phyloP scores from a whole-genome alignment of 2,113 vertebrate species.

The Marmota flaviventris region DNA sequence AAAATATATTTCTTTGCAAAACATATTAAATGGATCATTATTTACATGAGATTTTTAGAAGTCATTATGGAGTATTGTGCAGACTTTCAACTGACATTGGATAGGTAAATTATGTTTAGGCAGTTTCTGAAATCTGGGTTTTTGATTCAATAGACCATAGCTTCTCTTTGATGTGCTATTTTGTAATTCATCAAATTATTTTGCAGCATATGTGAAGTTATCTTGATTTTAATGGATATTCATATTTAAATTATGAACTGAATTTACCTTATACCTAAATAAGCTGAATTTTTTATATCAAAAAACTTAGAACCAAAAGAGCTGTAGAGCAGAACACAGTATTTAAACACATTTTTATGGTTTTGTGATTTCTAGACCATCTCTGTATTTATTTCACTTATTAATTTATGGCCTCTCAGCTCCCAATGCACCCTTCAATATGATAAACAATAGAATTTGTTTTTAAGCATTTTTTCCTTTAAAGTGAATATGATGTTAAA shows the following conservation, averaged over 20 bases:
- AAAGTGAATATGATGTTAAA: background rate
- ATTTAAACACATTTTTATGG: background rate
- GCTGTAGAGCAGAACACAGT: background rate
- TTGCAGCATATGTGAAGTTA: slow-evolving; percentile 15
- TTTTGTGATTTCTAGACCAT: slow-evolving; percentile 11
- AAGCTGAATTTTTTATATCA: slow-evolving; percentile 56
- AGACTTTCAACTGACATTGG: slow-evolving; percentile 40
- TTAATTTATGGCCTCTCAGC: background rate
- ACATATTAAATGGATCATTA: slow-evolving; percentile 65
- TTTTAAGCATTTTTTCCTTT: background rate
- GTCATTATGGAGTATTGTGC: slow-evolving; percentile 27
- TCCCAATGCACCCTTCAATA: background rate
- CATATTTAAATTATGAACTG: slow-evolving; percentile 65
- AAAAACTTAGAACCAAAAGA: slow-evolving; percentile 30
- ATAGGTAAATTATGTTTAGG: slow-evolving; percentile 63
- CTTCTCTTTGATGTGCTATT: slow-evolving; percentile 60
- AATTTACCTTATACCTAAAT: slow-evolving; percentile 24
- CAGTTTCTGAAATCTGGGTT: slow-evolving; percentile 62
- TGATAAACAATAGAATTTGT: background rate
- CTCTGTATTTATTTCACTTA: background rate
- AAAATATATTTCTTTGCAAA: slow-evolving; percentile 67
- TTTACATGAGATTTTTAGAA: slow-evolving; percentile 72
- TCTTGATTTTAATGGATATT: slow-evolving; percentile 50
- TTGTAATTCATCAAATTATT: slow-evolving; percentile 75
- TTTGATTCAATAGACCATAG: slow-evolving; percentile 55